phyloP scores from a whole-genome alignment of 2,113 vertebrate species.

The Rhabdomys dilectus region DNA sequence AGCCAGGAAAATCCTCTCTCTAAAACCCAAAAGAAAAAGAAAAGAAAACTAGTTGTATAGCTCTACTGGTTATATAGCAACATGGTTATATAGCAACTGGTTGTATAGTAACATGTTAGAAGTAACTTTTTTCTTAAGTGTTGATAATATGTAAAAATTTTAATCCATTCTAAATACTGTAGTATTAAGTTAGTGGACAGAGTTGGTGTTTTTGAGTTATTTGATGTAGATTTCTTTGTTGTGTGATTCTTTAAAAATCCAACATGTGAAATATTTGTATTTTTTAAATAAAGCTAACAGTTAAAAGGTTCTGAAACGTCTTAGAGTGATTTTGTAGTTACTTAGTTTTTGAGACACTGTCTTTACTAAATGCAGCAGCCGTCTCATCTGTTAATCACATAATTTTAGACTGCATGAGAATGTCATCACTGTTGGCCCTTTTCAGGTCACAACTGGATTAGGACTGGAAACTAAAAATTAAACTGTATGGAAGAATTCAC shows the following conservation, averaged over 20 bases:
- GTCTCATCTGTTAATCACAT: background rate
- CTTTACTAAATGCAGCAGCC: background rate
- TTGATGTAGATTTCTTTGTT: constrained; percentile 18
- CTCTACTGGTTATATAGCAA: background rate
- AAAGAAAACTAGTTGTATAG: background rate
- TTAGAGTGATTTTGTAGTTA: background rate
- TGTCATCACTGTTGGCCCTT: background rate
- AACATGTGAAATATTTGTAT: constrained; percentile 54
- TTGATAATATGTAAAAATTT: background rate
- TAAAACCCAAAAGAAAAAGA: background rate
- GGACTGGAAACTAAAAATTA: background rate
- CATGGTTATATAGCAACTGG: background rate
- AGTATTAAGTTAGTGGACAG: background rate
- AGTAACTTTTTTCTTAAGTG: constrained; percentile 2
- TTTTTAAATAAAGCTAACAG: constrained; percentile 70
- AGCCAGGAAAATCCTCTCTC: background rate
- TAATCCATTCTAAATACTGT: constrained; percentile 14
- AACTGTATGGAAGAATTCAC: background rate
- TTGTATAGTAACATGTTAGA: background rate
- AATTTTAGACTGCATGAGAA: background rate
- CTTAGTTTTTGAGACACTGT: background rate
- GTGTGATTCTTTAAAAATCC: constrained; percentile 29
- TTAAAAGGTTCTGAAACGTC: constrained; percentile 47
- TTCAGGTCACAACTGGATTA: background rate
- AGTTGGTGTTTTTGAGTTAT: background rate